Evolutionary conservation across 2,888 invertebrate species (phyloP).

Genomic region (Acrocyrtus sp.): DNA sequence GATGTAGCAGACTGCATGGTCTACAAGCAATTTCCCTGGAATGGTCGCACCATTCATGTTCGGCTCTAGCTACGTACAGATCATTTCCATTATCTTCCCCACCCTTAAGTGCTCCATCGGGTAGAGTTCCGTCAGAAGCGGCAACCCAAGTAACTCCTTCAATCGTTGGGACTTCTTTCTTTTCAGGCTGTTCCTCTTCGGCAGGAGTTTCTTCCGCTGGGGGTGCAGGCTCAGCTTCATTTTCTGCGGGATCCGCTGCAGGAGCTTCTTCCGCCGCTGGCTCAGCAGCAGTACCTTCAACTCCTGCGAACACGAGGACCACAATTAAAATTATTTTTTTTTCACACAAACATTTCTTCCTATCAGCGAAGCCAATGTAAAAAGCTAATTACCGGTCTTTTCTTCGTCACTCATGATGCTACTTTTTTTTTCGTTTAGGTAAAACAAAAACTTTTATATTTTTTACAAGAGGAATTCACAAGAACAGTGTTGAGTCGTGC

Average conservation of each 20-base stretch:
- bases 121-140: conserved; percentile 55
- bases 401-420: conserved; percentile 52
- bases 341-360: not conserved
- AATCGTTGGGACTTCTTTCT: conserved; percentile 43
- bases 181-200: conserved; percentile 30
- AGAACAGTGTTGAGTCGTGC: conserved; percentile 10
- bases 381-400: no score
- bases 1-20: conserved; percentile 76
- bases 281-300: conserved; percentile 44
- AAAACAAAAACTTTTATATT: no score
- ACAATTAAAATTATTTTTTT: not conserved
- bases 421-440: no score
- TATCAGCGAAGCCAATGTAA: no score
- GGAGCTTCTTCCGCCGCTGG: conserved; percentile 19
- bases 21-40: conserved; percentile 81
- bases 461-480: not conserved
- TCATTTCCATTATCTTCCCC: conserved; percentile 70
- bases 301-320: conserved; percentile 32
- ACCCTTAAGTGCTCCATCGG: conserved; percentile 59
- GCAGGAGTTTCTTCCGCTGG: conserved; percentile 20
- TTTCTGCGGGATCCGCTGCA: conserved; percentile 34
- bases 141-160: conserved; percentile 59
- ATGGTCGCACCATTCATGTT: conserved; percentile 78
- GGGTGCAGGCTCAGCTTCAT: conserved; percentile 35
- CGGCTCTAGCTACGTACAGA: conserved; percentile 76